A percentile compares a stretch with the other conserved stretches of the same genome.
phyloP scores from a whole-genome alignment of 1,140 invertebrate species.

The Heliothis virescens region DNA sequence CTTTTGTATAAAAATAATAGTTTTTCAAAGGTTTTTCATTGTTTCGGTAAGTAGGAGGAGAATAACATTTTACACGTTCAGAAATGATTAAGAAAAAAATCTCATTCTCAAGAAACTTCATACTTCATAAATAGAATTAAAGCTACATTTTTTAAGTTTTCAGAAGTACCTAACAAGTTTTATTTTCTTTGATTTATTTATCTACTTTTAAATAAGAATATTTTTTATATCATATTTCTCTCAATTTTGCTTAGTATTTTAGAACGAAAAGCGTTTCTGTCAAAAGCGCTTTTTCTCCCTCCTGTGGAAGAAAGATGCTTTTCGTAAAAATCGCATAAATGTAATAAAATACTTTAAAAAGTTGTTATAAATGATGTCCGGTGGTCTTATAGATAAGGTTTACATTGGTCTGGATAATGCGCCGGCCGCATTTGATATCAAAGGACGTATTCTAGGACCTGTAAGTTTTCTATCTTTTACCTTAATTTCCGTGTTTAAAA shows the following conservation, averaged over 20 bases:
- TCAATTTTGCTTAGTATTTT: background rate
- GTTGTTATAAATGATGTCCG: conserved; percentile 74
- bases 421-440: conserved; percentile 91
- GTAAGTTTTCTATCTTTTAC: conserved; percentile 66
- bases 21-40: too few species aligned
- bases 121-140: too few species aligned
- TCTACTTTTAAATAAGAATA: too few species aligned
- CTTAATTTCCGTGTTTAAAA: background rate
- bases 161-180: too few species aligned
- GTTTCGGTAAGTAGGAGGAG: too few species aligned
- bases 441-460: conserved; percentile 90
- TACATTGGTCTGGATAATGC: conserved; percentile 92
- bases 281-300: conserved; percentile 50
- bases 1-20: too few species aligned
- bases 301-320: conserved; percentile 69
- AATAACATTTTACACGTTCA: too few species aligned
- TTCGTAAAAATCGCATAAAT: conserved; percentile 63
- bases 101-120: too few species aligned
- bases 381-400: conserved; percentile 89
- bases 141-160: too few species aligned
- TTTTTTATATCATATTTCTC: too few species aligned
- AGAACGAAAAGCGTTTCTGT: conserved; percentile 24
- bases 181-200: too few species aligned
- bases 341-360: conserved; percentile 54
- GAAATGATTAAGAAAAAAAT: too few species aligned